Conservation (phyloP, 2,888 invertebrate species). For the Tipula helvola region DNA sequence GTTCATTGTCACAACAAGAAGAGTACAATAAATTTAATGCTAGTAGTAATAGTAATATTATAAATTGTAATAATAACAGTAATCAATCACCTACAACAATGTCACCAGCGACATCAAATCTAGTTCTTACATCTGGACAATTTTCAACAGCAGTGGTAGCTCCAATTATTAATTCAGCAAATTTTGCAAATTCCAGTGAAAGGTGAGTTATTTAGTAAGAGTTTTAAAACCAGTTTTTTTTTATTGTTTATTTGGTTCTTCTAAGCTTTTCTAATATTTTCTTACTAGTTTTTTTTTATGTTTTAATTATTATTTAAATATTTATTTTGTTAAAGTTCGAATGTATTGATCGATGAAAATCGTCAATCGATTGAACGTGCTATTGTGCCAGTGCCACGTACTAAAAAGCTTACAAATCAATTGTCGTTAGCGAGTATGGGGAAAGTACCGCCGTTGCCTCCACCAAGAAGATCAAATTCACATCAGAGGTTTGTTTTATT, state of each 20-base stretch:
- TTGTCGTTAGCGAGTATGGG: constrained; percentile 11
- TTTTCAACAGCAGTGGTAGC: neutral
- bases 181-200: neutral
- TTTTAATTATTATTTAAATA: neutral
- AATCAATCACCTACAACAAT: constrained; percentile 15
- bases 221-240: neutral
- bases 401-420: constrained; percentile 24
- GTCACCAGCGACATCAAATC: constrained; percentile 13
- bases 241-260: neutral
- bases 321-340: constrained; percentile 4
- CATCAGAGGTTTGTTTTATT: constrained; percentile 28
- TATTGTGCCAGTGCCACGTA: constrained; percentile 25
- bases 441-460: constrained; percentile 25
- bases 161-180: neutral
- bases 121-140: constrained; percentile 12
- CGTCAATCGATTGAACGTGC: constrained; percentile 5
- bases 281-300: neutral
- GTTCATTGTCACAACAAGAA: constrained; percentile 9
- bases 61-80: constrained; percentile 10
- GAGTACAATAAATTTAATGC: neutral
- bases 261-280: neutral
- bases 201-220: neutral
- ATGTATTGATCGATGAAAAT: neutral
- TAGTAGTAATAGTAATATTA: neutral
- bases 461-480: constrained; percentile 27